Percentiles rank a stretch among this genome's conserved stretches.
phyloP scores from a whole-genome alignment of 2,888 invertebrate genomes.

The Tyria jacobaeae region DNA sequence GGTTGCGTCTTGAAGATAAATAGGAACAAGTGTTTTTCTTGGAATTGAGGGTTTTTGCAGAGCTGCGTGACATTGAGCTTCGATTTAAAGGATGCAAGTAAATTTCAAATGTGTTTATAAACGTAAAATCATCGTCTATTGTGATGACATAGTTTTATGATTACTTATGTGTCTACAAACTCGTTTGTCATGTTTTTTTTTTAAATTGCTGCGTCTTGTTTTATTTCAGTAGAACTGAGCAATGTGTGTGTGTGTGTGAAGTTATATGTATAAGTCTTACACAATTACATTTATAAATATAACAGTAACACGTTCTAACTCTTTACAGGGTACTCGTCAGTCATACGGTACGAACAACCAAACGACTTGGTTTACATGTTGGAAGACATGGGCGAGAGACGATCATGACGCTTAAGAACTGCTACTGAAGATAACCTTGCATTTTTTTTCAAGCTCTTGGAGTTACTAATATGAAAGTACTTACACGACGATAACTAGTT shows the following conservation, averaged over 20 bases:
- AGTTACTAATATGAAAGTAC: not conserved
- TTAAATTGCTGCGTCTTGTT: slow-evolving; percentile 10
- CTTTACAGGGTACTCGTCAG: slow-evolving; percentile 71
- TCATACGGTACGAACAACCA: slow-evolving; percentile 88
- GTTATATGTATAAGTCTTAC: slow-evolving; percentile 4
- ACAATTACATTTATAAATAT: not conserved
- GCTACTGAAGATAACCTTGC: not conserved
- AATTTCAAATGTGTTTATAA: slow-evolving; percentile 48
- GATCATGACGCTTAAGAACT: slow-evolving; percentile 24
- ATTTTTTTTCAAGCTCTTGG: not conserved
- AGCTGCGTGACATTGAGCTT: slow-evolving; percentile 35
- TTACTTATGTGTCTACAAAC: slow-evolving; percentile 11
- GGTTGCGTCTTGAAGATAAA: not conserved
- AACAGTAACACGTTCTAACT: slow-evolving; percentile 15
- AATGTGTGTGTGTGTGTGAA: not conserved
- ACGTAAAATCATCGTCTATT: slow-evolving; percentile 37
- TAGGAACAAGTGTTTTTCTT: slow-evolving; percentile 18
- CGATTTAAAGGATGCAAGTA: slow-evolving; percentile 54
- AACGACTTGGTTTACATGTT: slow-evolving; percentile 90
- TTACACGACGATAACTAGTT: not conserved
- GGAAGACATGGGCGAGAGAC: slow-evolving; percentile 72
- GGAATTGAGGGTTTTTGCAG: slow-evolving; percentile 38
- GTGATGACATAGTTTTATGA: slow-evolving; percentile 40
- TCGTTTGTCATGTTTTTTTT: not conserved
- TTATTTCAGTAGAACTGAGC: slow-evolving; percentile 10